These are phyloP conservation scores for Caenorhabditis brenneri DNA, from an alignment of 1,140 invertebrate genomes.

Conservation along the genomic window DNA sequence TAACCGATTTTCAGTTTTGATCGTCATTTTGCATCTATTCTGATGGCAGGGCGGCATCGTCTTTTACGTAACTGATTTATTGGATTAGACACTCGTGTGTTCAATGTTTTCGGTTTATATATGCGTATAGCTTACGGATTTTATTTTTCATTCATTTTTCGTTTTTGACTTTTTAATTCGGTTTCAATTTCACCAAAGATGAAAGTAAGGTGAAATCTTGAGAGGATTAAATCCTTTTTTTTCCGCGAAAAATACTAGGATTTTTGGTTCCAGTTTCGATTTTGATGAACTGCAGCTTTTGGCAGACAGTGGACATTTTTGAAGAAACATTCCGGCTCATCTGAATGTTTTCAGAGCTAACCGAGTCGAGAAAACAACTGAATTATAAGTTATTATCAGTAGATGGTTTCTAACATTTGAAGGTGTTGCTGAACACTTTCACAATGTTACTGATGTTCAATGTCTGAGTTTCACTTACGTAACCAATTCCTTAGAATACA, in stretches of 20 bases:
- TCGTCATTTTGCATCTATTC: slow-evolving; percentile 36
- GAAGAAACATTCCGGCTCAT: no score
- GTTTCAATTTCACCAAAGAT: no score
- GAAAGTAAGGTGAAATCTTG: no score
- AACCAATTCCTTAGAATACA: background rate
- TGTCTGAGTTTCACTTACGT: slow-evolving; percentile 1
- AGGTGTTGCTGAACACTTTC: background rate
- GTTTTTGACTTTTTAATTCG: background rate
- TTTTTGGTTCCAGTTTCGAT: no score
- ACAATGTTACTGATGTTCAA: background rate
- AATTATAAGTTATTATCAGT: no score
- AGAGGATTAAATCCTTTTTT: no score
- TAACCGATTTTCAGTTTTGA: slow-evolving; percentile 40
- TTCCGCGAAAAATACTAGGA: no score
- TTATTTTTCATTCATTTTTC: background rate
- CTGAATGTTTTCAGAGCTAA: no score
- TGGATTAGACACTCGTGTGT: slow-evolving; percentile 28
- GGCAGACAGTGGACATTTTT: no score
- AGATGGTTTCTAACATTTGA: no score
- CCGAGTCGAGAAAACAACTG: no score
- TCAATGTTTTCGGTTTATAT: background rate
- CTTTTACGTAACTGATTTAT: slow-evolving; percentile 32
- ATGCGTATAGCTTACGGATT: background rate
- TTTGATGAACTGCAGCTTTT: no score
- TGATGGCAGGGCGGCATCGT: background rate